Evolutionary conservation across 2,797 vertebrate genomes (phyloP).

Genomic region (Poeciliopsis paucimaculata): DNA sequence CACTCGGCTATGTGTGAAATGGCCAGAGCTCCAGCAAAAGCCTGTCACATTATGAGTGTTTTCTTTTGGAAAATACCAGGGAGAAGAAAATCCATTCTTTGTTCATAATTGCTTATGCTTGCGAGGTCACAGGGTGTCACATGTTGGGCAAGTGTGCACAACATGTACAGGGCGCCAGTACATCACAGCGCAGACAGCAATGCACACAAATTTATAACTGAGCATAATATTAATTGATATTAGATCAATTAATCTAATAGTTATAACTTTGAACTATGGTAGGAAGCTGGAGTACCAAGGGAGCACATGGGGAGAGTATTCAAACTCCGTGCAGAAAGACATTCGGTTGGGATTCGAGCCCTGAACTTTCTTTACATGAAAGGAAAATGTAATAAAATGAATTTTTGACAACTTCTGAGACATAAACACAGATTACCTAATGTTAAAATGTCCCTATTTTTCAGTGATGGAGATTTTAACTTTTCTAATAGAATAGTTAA

Average conservation of each 20-base stretch:
- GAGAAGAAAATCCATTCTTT: not conserved
- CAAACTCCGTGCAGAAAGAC: not conserved
- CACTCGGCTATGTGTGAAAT: slow-evolving; percentile 7
- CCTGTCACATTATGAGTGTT: not conserved
- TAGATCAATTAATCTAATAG: not conserved
- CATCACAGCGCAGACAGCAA: not conserved
- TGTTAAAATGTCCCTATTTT: not conserved
- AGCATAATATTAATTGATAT: too few relatives aligned
- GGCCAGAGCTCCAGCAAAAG: not conserved
- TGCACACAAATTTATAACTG: not conserved
- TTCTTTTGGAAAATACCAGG: not conserved
- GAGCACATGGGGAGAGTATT: not conserved
- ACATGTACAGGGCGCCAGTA: not conserved
- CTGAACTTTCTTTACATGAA: not conserved
- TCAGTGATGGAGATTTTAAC: not conserved
- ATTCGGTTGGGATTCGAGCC: not conserved
- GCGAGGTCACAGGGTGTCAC: not conserved
- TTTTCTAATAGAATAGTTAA: not conserved
- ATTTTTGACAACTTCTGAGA: not conserved
- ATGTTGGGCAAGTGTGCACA: not conserved
- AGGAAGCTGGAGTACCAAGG: not conserved
- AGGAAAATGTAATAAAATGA: not conserved
- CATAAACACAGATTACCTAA: not conserved
- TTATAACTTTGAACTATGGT: not conserved
- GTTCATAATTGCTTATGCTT: not conserved